Evolutionary conservation across 2,113 vertebrate species (phyloP), one percentile per base, ranked within the genome.

Genomic region (Galbula dea): DNA sequence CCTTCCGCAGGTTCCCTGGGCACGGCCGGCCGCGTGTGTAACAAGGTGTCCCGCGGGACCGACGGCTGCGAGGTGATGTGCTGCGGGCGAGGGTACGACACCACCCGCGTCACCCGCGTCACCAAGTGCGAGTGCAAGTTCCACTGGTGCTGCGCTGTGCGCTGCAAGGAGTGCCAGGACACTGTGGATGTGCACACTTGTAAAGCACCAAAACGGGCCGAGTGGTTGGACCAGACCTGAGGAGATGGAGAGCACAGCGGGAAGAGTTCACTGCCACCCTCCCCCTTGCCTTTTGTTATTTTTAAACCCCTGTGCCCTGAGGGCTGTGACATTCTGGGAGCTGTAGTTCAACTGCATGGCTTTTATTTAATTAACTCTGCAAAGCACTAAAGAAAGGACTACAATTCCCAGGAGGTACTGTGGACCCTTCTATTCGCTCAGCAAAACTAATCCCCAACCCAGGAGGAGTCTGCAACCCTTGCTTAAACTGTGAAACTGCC

Each of bases 21-120:
- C 68, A 99, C 99, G 4, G 98, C 99, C 0, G 99, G 99, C 23
- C 97, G 99, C 5, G 98, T 99, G 73, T 99, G 99, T 97, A 99
- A 97, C 98, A 99, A 99, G 96, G 97, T 96, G 24, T 99, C 99
- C 0, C 97, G 98, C 9, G 99, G 98, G 58, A 98, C 98, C 2
- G 99, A 99, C 1, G 98, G 99, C 77, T 99, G 99, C 34, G 99
- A 99, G 96, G 98, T 99, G 96, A 99, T 99, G 99, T 99, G 99
- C 97, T 99, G 99, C 19, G 99, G 99, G 46, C 97, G 99, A n/a
- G 99, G 99, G 54, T 99, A 99, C 8, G 99, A 99, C 98, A 99
- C 99, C 75, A 99, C 98, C n/a, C 98, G 99, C 11, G 97, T 99
- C 91, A 99, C 98, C 6, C 98, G 98, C 5, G 90, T 99, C 97